Conservation (phyloP, 1,140 invertebrate genomes). For the Habropoda laboriosa region DNA sequence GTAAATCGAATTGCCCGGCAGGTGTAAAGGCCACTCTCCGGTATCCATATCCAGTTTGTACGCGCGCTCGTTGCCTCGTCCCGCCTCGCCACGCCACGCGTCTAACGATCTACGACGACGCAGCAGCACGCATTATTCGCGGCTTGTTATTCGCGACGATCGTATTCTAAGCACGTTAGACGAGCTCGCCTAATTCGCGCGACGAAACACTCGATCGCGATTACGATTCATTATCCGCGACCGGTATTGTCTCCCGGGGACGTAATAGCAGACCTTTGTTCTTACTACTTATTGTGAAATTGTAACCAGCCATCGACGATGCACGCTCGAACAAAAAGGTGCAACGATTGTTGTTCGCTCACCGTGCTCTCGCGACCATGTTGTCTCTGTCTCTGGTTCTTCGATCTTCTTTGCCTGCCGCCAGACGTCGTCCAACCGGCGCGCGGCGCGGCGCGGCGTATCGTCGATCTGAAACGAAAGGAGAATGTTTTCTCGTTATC, state of each 20-base stretch:
- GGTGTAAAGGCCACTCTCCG: conserved; percentile 39
- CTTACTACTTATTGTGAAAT: conserved; percentile 58
- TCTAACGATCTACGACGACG: conserved; percentile 10
- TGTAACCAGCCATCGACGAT: conserved; percentile 47
- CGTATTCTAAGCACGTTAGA: conserved; percentile 61
- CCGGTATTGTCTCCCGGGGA: conserved; percentile 55
- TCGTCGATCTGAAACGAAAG: neutral
- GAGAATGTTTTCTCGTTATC: neutral
- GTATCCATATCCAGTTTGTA: conserved; percentile 24
- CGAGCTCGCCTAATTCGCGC: conserved; percentile 57
- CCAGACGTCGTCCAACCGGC: neutral
- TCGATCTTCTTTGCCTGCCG: neutral
- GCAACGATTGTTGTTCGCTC: conserved; percentile 34
- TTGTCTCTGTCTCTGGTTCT: too few relatives aligned
- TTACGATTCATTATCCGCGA: conserved; percentile 62
- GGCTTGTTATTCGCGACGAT: conserved; percentile 51
- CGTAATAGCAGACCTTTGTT: conserved; percentile 58
- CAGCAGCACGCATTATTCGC: conserved; percentile 37
- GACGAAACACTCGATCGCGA: conserved; percentile 52
- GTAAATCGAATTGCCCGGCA: conserved; percentile 51
- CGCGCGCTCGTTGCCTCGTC: too few relatives aligned
- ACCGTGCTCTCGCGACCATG: neutral
- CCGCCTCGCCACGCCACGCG: too few relatives aligned
- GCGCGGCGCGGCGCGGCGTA: too few relatives aligned
- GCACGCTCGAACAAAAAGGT: conserved; percentile 49